A percentile compares a stretch with the other conserved stretches of the same genome.
Evolutionary conservation across 2,113 vertebrate species (phyloP).

Genomic region (Bolborhynchus lineola): DNA sequence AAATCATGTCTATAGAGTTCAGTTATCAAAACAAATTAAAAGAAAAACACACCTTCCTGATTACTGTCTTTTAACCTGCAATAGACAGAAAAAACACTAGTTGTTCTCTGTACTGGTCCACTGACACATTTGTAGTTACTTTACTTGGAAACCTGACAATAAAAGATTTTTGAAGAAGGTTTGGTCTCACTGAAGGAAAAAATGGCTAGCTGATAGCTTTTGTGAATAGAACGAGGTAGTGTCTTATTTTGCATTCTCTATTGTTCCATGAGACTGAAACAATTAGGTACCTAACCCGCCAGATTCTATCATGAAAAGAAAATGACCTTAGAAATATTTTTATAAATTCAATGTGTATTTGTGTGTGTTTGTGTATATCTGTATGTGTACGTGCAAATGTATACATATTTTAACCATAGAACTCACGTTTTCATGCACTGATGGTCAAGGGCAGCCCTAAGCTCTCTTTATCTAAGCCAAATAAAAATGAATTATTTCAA

Average conservation of each 20-base stretch:
- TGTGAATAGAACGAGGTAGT: neutral
- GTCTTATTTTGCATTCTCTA: neutral
- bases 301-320: neutral
- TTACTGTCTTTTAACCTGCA: neutral
- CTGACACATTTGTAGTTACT: neutral
- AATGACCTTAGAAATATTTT: neutral
- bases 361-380: neutral
- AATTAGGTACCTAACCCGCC: neutral
- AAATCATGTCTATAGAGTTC: neutral
- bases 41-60: neutral
- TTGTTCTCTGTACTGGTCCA: neutral
- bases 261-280: neutral
- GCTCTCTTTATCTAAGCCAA: neutral
- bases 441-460: neutral
- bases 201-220: neutral
- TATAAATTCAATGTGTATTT: neutral
- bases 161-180: neutral
- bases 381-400: neutral
- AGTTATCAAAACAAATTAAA: constrained; percentile 17
- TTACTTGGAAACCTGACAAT: neutral
- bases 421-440: neutral
- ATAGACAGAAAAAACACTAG: neutral
- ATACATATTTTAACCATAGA: neutral
- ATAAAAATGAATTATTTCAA: neutral
- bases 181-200: neutral